Conservation (phyloP, 2,797 vertebrate species). For the Tragopan temminckii region DNA sequence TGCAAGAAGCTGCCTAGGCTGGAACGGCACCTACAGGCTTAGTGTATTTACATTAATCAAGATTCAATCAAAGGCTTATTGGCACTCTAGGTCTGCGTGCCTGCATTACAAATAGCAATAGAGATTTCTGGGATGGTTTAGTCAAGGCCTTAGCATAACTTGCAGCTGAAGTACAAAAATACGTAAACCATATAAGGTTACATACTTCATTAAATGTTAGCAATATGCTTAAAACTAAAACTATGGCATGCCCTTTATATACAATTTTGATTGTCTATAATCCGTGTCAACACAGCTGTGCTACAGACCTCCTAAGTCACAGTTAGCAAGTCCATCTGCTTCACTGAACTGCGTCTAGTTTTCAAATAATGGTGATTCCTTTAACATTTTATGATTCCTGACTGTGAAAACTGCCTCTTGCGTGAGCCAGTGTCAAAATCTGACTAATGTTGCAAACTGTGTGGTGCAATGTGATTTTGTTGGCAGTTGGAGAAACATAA, state of each 20-base stretch:
- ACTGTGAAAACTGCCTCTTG: conserved; percentile 68
- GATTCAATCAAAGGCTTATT: conserved; percentile 63
- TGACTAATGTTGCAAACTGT: conserved; percentile 74
- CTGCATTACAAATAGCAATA: conserved; percentile 49
- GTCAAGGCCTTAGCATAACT: conserved; percentile 58
- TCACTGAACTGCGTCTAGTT: conserved; percentile 42
- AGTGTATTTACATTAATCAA: conserved; percentile 57
- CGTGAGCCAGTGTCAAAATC: conserved; percentile 72
- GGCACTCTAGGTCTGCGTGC: conserved; percentile 20
- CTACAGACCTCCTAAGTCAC: conserved; percentile 73
- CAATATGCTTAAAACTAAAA: conserved; percentile 73
- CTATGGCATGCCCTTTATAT: conserved; percentile 74
- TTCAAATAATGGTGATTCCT: conserved; percentile 66
- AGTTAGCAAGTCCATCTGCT: conserved; percentile 67
- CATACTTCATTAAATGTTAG: conserved; percentile 76
- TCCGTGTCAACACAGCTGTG: conserved; percentile 74
- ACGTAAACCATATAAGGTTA: conserved; percentile 76
- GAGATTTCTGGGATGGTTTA: conserved; percentile 64
- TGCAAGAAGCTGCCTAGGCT: conserved; percentile 41
- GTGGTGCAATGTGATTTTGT: conserved; percentile 73
- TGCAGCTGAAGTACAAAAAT: conserved; percentile 63
- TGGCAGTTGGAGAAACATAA: conserved; percentile 71
- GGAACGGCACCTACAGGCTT: conserved; percentile 64
- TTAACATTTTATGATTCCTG: conserved; percentile 62
- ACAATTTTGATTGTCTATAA: conserved; percentile 78